phyloP scores from a whole-genome alignment of 2,113 vertebrate species.

The Butorides virescens region DNA sequence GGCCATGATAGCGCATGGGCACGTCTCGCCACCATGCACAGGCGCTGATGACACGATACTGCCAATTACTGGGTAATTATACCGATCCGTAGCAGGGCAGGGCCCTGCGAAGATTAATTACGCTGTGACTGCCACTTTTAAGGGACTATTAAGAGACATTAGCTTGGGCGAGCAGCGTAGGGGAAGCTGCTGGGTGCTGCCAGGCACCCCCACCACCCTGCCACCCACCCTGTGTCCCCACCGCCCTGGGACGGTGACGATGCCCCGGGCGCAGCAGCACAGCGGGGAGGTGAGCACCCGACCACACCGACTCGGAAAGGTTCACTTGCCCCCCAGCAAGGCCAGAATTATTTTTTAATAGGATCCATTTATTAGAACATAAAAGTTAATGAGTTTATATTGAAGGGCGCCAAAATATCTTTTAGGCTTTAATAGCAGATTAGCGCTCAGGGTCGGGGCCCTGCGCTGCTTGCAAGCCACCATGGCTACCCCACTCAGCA shows the following conservation, averaged over 20 bases:
- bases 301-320: not conserved
- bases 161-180: not conserved
- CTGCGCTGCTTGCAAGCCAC: not conserved
- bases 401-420: slow-evolving; percentile 75
- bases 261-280: not conserved
- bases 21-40: not conserved
- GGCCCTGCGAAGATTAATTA: slow-evolving; percentile 58
- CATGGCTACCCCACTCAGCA: accelerated
- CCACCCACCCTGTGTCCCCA: not conserved
- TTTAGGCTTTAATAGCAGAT: slow-evolving; percentile 82
- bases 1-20: not conserved
- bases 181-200: not conserved
- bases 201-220: not conserved
- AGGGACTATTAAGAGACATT: slow-evolving; percentile 56
- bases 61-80: slow-evolving; percentile 59
- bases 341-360: slow-evolving; percentile 81
- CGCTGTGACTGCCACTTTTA: slow-evolving; percentile 35
- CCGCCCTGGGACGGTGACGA: accelerated
- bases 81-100: slow-evolving; percentile 34
- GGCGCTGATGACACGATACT: slow-evolving; percentile 41
- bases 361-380: slow-evolving; percentile 82
- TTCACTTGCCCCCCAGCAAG: slow-evolving; percentile 65
- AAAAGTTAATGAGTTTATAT: slow-evolving; percentile 89
- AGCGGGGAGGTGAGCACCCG: not conserved
- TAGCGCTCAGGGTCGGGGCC: slow-evolving; percentile 61